Evolutionary conservation across 1,140 invertebrate genomes (phyloP).

Genomic region (Heterodera schachtii): DNA sequence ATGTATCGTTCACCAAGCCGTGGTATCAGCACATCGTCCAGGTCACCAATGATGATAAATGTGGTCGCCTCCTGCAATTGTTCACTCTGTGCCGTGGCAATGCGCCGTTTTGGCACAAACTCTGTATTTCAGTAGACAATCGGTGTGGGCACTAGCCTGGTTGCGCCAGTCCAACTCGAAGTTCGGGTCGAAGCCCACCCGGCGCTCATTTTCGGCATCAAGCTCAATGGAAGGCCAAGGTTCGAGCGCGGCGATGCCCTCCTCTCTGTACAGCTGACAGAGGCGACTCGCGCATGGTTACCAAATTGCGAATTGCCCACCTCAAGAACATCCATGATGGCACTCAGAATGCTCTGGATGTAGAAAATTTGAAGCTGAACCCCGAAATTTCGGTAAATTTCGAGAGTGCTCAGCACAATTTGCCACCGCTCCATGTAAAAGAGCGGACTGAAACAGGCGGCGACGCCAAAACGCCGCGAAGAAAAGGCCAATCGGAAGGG

Average conservation of each 20-base stretch:
- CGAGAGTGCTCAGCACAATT: conserved; percentile 52
- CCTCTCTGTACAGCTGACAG: conserved; percentile 39
- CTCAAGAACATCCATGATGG: conserved; percentile 34
- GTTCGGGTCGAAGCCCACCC: conserved; percentile 51
- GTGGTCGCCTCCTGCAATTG: conserved; percentile 54
- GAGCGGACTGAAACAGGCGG: conserved; percentile 53
- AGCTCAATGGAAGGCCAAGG: conserved; percentile 42
- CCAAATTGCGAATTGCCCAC: conserved; percentile 17
- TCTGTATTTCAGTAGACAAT: conserved; percentile 59
- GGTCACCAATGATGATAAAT: conserved; percentile 55
- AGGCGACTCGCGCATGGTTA: background rate
- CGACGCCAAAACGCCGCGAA: conserved; percentile 38
- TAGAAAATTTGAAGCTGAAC: conserved; percentile 57
- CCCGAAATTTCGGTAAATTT: conserved; percentile 57
- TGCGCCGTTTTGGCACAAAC: conserved; percentile 24
- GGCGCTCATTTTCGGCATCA: conserved; percentile 1
- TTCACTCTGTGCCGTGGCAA: too few species aligned
- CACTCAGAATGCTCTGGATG: conserved; percentile 53
- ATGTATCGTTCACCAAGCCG: conserved; percentile 49
- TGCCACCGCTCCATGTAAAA: conserved; percentile 60
- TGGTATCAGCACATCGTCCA: conserved; percentile 57
- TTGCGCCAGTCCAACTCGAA: conserved; percentile 57
- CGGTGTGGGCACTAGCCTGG: conserved; percentile 58
- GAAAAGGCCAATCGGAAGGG: conserved; percentile 33
- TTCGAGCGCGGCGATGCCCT: conserved; percentile 43